These are phyloP conservation scores for Caenorhabditis macrosperma DNA, from an alignment of 2,888 invertebrate species.

Conservation along the genomic window DNA sequence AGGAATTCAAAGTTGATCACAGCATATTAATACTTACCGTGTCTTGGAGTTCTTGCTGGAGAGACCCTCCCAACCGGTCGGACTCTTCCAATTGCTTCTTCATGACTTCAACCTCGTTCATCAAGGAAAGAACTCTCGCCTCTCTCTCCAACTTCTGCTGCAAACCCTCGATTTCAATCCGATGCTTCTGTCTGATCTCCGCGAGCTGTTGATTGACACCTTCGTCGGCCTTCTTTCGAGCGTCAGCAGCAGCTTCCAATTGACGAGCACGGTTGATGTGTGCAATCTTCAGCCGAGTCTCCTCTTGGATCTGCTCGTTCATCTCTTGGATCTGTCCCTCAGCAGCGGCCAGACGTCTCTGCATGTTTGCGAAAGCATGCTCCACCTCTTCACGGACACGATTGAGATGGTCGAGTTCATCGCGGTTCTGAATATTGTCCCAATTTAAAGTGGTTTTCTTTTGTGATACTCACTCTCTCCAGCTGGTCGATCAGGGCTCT, in stretches of 20 bases:
- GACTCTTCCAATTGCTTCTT: conserved; percentile 82
- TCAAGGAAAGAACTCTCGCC: conserved; percentile 92
- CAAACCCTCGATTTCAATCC: conserved; percentile 90
- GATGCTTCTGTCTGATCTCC: conserved; percentile 91
- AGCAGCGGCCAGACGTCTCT: conserved; percentile 89
- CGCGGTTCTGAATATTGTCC: conserved; percentile 78
- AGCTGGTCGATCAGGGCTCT: conserved; percentile 89
- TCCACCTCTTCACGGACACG: conserved; percentile 90
- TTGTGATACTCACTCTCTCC: conserved; percentile 83
- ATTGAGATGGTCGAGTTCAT: conserved; percentile 90
- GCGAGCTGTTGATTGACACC: conserved; percentile 90
- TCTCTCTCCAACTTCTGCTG: conserved; percentile 96
- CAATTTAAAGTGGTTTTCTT: no score
- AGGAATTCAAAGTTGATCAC: no score
- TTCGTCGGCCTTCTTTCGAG: conserved; percentile 95
- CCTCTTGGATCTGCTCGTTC: conserved; percentile 84
- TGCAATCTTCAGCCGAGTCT: conserved; percentile 93
- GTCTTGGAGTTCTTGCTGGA: conserved; percentile 96
- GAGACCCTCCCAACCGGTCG: conserved; percentile 88
- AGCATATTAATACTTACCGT: no score
- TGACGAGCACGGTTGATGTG: conserved; percentile 85
- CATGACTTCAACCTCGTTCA: conserved; percentile 92
- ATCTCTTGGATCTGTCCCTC: conserved; percentile 87
- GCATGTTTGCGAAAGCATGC: conserved; percentile 90
- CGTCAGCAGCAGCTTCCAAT: conserved; percentile 85